Evolutionary conservation across 1,140 invertebrate genomes (phyloP), one percentile per base, ranked within the genome.

Genomic region (Ceratosolen fusciceps): DNA sequence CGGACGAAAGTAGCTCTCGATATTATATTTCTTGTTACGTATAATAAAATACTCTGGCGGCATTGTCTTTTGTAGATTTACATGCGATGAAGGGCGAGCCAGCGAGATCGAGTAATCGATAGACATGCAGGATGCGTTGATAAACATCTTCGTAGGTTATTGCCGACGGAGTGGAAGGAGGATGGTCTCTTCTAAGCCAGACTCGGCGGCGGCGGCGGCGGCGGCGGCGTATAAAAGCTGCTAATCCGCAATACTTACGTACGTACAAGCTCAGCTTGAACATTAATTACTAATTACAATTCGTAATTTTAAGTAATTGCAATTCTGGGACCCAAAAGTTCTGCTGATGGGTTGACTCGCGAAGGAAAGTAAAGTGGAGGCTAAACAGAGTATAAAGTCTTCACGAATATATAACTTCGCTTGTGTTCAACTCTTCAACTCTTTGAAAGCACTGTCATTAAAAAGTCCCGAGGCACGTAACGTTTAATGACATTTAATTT

Each of bases 381-480:
- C 0, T 39, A 70, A 77, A 77, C 34, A 71, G 67, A 77, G n/a
- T 77, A 37, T 71, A 60, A 77, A 65, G 47, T 4, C 47, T 58
- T n/a, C 8, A 24, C 43, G 21, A 54, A 76, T 56, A 29, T 68
- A 24, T 56, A 34, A 39, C 26, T 58, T 31, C 43, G 26, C 49
- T 31, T 47, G 49, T 49, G 1, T 24, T 1, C 12, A 47, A n/a
- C 29, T 31, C 34, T 34, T 10, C 54, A 7, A 10, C 52, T 5
- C 24, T 16, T 10, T 34, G 54, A 34, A 54, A 54, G 7, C 2
- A 54, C 24, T 72, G 34, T 54, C 54, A 3, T 72, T 72, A 16
- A 7, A 3, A 34, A 7, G 1, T n/a, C 26, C n/a, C 34, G 26
- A 10, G 12, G 43, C 39, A 71, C 31, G 21, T 52, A 19, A 68